Evolutionary conservation across 53 echinoderm and acorn worm genomes (phyloP), one percentile per base, ranked within the genome.

Genomic region (Temnopleurus reevesii): DNA sequence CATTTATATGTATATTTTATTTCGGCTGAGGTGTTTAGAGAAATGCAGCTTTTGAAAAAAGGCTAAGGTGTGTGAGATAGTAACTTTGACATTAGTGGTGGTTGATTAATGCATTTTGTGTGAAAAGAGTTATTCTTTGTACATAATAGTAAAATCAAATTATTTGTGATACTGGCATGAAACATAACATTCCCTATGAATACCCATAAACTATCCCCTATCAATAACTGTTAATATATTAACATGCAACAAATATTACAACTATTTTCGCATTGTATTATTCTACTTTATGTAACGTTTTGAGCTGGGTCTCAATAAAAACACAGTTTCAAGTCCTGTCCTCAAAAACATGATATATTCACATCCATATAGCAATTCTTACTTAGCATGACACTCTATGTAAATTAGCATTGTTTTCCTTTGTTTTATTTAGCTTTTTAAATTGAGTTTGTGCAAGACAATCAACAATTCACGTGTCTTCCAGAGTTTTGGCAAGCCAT

Each of bases 71-170:
- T 77, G 79, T 77, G 79, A 77, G 29, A 49, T 47, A 77, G 46
- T 45, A 5, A 76, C 4, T 77, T 77, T 45, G 17, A 76, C 4
- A 46, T 77, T 12, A 49, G 46, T 82, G 82, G 15, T 49, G 56
- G 55, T 56, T 54, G 82, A 53, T 29, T 55, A n/a, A 36, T 49
- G 55, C 36, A 82, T 54, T 82, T 82, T 82, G 82, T 82, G 82
- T 82, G 82, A 82, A 53, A 82, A 82, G 82, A 55, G 35, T 54
- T 82, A 56, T 82, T 53, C 82, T 82, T 34, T 82, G 82, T 82
- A 82, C 54, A 82, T 82, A 82, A 82, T 82, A 82, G 82, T 82
- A 19, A 82, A 55, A 54, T 82, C 30, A 33, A 82, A 55, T 81
- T 55, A 82, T 82, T 82, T 82, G 82, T 82, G 56, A 82, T 82